phyloP scores from a whole-genome alignment of 2,797 vertebrate genomes.

The Rhodeus uyekii region DNA sequence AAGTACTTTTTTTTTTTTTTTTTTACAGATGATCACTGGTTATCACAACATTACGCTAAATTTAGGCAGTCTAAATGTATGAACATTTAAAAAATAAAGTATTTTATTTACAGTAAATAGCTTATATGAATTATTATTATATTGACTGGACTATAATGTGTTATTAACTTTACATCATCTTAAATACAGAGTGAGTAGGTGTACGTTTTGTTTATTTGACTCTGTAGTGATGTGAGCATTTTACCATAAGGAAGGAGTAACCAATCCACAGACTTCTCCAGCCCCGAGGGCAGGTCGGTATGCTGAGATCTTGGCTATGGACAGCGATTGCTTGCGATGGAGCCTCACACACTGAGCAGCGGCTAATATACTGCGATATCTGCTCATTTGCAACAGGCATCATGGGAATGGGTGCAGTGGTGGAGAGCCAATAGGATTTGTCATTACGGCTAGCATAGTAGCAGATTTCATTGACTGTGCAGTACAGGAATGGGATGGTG shows the following conservation, averaged over 20 bases:
- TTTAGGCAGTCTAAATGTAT: not conserved
- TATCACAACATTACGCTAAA: too few species aligned
- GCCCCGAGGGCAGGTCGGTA: slow-evolving; percentile 87
- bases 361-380: slow-evolving; percentile 91
- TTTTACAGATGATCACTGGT: not conserved
- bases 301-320: slow-evolving; percentile 91
- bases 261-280: slow-evolving; percentile 98
- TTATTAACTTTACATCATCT: not conserved
- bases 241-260: slow-evolving; percentile 98
- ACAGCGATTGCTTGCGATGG: slow-evolving; percentile 91
- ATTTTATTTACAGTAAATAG: not conserved
- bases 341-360: slow-evolving; percentile 92
- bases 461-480: slow-evolving; percentile 90
- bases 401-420: slow-evolving; percentile 93
- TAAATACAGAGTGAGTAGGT: not conserved
- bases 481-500: slow-evolving; percentile 98
- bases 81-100: not conserved
- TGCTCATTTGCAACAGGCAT: slow-evolving; percentile 86
- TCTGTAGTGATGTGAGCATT: slow-evolving; percentile 19
- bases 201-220: not conserved
- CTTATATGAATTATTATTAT: not conserved
- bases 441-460: slow-evolving; percentile 93
- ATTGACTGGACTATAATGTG: not conserved
- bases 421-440: slow-evolving; percentile 98
- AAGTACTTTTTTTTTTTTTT: not conserved